Percentiles rank a stretch among this genome's conserved stretches.
Conservation (phyloP, 2,888 invertebrate genomes). For the Volucella zonaria region DNA sequence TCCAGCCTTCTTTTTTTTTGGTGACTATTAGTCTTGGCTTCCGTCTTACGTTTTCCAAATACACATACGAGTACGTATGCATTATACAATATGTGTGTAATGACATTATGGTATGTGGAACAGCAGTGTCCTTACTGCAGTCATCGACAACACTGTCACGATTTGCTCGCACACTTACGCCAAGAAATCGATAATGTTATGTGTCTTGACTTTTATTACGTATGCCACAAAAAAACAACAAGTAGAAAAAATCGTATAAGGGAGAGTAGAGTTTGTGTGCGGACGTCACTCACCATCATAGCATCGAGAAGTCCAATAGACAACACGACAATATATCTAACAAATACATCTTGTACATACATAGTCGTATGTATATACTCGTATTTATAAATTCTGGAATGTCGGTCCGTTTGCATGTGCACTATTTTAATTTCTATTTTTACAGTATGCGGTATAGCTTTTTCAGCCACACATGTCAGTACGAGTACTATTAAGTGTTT, state of each 20-base stretch:
- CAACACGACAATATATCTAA: slow-evolving; percentile 50
- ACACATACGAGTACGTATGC: slow-evolving; percentile 27
- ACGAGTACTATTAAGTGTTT: too few relatives aligned
- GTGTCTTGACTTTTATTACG: slow-evolving; percentile 64
- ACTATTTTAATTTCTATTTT: neutral
- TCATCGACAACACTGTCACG: slow-evolving; percentile 42
- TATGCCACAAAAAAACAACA: slow-evolving; percentile 57
- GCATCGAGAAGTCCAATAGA: slow-evolving; percentile 47
- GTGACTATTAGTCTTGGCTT: too few relatives aligned
- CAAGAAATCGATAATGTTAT: slow-evolving; percentile 63
- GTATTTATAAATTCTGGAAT: neutral
- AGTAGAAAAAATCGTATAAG: slow-evolving; percentile 36
- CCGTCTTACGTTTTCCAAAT: neutral
- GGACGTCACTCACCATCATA: slow-evolving; percentile 56
- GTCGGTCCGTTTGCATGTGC: slow-evolving; percentile 20
- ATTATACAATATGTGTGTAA: slow-evolving; percentile 61
- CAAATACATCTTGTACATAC: neutral
- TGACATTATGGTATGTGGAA: slow-evolving; percentile 68
- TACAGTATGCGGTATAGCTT: neutral
- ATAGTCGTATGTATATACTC: slow-evolving; percentile 1
- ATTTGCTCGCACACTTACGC: neutral
- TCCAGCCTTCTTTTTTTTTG: too few relatives aligned
- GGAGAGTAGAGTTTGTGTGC: slow-evolving; percentile 40
- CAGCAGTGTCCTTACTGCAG: slow-evolving; percentile 67
- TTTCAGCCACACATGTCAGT: neutral